Base-by-base conservation (phyloP, 2,113 vertebrate genomes). In the Notiomystis cincta region DNA sequence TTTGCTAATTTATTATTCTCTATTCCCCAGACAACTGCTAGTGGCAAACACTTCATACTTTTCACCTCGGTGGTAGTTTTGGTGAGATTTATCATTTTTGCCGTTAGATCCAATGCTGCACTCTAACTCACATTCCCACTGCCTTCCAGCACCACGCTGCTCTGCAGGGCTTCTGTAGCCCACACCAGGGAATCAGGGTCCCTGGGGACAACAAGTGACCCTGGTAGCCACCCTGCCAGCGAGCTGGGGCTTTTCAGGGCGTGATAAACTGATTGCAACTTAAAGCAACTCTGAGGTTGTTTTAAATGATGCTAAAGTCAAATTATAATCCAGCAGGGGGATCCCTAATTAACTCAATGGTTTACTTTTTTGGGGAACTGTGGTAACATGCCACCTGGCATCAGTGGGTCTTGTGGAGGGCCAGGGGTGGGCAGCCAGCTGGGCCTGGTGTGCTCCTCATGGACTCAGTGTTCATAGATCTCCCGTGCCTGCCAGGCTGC, bases 151-250 rank as follows among this genome's bases (percentile, higher is more conserved):
- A 2, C 51, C 7, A 3, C 1, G 0, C 35, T 47, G 66, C 70
- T 64, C 71, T 19, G 72, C 85, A 72, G 71, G 4, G 2, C 10
- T 13, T 57, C 58, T 2, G 1, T 9, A 82, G 57, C 57, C 44
- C 7, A 15, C 77, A 12, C 40, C 3, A 13, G 47, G 45, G 51
- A 65, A 31, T 24, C 19, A 2, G 2, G 13, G 57, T 77, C 50
- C n/a, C 27, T 7, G 2, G 40, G 44, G 18, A 54, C 38, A n/a
- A 7, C 0, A 3, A 13, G 22, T 0, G 0, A 51, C 18, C 38
- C 58, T 20, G 0, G 47, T 20, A 33, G 22, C 61, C 60, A 33
- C 14, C 4, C 33, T 47, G 42, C 33, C 72, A 77, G 23, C 0
- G 0, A 53, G 7, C 50, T 3, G 0, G 14, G 9, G n/a, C 35